Percentiles rank a stretch among this genome's conserved stretches.
Evolutionary conservation across 1,140 invertebrate species (phyloP).

Genomic region (Zaprionus camerounensis): DNA sequence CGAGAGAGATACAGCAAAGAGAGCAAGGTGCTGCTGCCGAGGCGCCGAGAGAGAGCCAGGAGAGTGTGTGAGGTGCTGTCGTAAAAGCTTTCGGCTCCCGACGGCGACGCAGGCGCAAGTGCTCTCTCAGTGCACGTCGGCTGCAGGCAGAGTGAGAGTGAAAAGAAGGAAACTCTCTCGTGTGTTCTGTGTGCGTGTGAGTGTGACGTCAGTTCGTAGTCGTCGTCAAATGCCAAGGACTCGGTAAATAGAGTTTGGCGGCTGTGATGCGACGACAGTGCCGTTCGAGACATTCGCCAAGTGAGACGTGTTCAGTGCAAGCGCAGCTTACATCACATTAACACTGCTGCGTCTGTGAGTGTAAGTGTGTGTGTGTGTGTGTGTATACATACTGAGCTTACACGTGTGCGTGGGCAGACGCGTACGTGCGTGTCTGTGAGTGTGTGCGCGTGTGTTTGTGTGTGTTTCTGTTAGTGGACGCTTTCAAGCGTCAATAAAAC

Average conservation of each 20-base stretch:
- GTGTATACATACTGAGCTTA: constrained; percentile 12
- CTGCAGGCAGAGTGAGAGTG: background rate
- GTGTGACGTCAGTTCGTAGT: constrained; percentile 65
- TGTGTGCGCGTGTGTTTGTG: constrained; percentile 9
- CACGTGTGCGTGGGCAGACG: constrained; percentile 21
- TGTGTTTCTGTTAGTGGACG: constrained; percentile 32
- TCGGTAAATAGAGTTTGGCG: constrained; percentile 18
- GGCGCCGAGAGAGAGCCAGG: background rate
- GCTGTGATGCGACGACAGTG: constrained; percentile 40
- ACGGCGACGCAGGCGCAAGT: constrained; percentile 40
- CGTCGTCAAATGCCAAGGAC: constrained; percentile 72
- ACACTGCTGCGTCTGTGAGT: background rate
- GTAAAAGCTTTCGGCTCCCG: constrained; percentile 42
- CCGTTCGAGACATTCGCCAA: constrained; percentile 65
- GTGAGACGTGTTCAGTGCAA: constrained; percentile 56
- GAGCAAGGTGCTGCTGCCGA: background rate
- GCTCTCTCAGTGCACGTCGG: constrained; percentile 1
- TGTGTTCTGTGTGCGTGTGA: constrained; percentile 27
- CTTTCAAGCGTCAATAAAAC: constrained; percentile 64
- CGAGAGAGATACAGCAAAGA: background rate
- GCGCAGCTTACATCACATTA: background rate
- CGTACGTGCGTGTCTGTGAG: background rate
- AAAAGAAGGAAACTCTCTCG: background rate
- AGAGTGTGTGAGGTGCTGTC: background rate
- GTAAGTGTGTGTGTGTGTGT: background rate